Evolutionary conservation across 2,888 invertebrate species (phyloP).

Genomic region (Ophion ellenae): DNA sequence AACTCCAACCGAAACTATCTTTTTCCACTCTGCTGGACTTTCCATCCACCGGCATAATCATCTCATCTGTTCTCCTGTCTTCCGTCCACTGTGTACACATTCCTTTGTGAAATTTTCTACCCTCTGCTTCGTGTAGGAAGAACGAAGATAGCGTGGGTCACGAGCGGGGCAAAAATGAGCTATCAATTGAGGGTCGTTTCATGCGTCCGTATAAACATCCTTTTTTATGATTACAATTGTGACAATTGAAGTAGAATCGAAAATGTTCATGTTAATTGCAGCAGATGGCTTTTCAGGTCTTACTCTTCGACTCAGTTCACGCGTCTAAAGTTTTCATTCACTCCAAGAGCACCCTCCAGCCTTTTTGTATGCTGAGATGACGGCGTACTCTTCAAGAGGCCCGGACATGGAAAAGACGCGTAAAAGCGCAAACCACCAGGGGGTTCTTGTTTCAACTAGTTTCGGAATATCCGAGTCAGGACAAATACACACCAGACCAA

Average conservation of each 20-base stretch:
- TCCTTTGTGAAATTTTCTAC: conserved; percentile 21
- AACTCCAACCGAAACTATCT: conserved; percentile 61
- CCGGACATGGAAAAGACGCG: conserved; percentile 1
- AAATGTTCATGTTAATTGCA: not conserved
- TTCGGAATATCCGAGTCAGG: conserved; percentile 42
- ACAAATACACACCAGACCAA: conserved; percentile 26
- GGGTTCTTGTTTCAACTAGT: conserved; percentile 48
- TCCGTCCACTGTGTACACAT: conserved; percentile 34
- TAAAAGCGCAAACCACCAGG: conserved; percentile 2
- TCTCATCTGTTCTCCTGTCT: conserved; percentile 58
- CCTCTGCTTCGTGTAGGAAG: not conserved
- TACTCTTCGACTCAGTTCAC: no score
- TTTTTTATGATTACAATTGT: not conserved
- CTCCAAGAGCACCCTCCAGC: not conserved
- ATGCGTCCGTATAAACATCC: not conserved
- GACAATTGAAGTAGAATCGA: not conserved
- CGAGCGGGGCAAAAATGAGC: conserved; percentile 6
- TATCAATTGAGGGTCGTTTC: conserved; percentile 4
- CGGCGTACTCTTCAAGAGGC: conserved; percentile 17
- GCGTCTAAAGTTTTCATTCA: not conserved
- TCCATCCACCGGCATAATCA: conserved; percentile 50
- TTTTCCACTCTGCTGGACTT: conserved; percentile 60
- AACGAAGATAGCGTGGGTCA: not conserved
- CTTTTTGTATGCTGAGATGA: conserved; percentile 25
- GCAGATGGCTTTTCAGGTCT: not conserved